Evolutionary conservation across 1,140 invertebrate genomes (phyloP), one percentile per base, ranked within the genome.

Genomic region (Nephotettix cincticeps): DNA sequence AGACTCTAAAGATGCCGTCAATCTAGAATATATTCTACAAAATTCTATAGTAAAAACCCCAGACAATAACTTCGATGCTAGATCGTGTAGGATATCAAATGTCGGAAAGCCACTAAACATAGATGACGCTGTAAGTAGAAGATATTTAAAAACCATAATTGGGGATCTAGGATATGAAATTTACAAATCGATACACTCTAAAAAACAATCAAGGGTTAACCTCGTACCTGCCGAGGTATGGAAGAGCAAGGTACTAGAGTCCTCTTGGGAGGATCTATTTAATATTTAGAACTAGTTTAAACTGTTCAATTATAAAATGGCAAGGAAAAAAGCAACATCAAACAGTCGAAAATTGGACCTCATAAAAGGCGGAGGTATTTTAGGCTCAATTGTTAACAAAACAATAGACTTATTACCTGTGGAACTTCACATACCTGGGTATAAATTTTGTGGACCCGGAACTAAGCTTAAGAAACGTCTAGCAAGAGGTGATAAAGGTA

Each of bases 381-480:
- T 14, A 14, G 11, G 6, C 9, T 11, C n/a, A 17, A 25, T 81
- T 3, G 9, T 80, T 19, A 81, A 82, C 71, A 76, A 56, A 32
- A 21, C 79, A 19, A 82, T 83, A 21, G 78, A 84, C 75, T 78
- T 77, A 32, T 67, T 84, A 27, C 81, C 81, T 1, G 51, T 81
- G 40, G 82, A 85, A 78, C 32, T 82, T 47, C 79, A 85, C 75
- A 64, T 84, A 29, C 81, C 82, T 3, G 79, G 79, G 19, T 84
- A 82, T 80, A 74, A 80, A 32, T 84, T 77, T 71, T 84, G 82
- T 68, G 82, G 81, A 9, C 80, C 81, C 21, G 81, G 81, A n/a
- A 85, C 81, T n/a, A 82, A 81, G 74, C 69, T 84, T 71, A 21
- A 75, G 32, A 75, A 80, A 76, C 75, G 82, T 67, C 75, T 84